Conservation (phyloP, 2,888 invertebrate genomes). For the Caenorhabditis sinica region DNA sequence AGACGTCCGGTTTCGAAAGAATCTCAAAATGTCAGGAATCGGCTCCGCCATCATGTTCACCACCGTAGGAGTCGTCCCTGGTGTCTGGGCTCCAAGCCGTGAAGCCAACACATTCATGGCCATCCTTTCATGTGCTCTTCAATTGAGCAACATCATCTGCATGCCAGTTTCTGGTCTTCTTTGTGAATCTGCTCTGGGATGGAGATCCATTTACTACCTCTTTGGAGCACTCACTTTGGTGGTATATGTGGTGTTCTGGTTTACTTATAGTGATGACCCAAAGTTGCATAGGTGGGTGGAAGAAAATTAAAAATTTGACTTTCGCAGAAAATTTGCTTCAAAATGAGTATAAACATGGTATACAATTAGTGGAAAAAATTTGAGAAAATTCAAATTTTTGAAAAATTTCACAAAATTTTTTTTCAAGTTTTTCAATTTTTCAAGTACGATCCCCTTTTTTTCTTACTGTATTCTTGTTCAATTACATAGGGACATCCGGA, state of each 20-base stretch:
- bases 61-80: constrained; percentile 64
- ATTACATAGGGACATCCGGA: too few species aligned
- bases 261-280: constrained; percentile 69
- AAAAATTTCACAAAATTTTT: too few species aligned
- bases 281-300: constrained; percentile 62
- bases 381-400: neutral
- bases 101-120: constrained; percentile 68
- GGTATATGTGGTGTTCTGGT: constrained; percentile 57
- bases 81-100: constrained; percentile 60
- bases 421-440: too few species aligned
- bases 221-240: constrained; percentile 64
- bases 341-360: neutral
- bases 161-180: constrained; percentile 67
- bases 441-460: too few species aligned
- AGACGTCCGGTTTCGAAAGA: too few species aligned
- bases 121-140: constrained; percentile 64
- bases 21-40: constrained; percentile 39
- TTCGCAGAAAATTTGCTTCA: neutral
- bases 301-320: neutral
- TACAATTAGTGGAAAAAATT: neutral
- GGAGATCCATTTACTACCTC: constrained; percentile 66
- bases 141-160: constrained; percentile 57
- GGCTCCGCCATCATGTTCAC: constrained; percentile 64
- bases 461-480: too few species aligned
- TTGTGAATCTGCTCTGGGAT: constrained; percentile 62